Evolutionary conservation across 2,888 invertebrate species (phyloP), one percentile per base, ranked within the genome.

Genomic region (Netelia virgata): DNA sequence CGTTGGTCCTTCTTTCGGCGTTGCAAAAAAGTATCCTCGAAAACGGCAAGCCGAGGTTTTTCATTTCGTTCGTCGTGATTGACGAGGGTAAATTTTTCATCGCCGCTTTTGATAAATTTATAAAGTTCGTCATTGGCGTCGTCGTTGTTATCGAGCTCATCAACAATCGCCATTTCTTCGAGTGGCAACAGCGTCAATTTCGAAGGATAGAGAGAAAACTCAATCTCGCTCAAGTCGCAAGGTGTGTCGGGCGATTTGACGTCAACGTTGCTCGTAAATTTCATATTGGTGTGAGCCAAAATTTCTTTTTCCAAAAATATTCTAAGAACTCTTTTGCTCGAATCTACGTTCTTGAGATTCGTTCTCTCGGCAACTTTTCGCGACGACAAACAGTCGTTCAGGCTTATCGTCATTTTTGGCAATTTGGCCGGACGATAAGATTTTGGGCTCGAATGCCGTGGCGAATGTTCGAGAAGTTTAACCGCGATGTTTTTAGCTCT

Each of bases 251-350:
- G 86, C 5, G 89, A 88, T 55, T 86, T 82, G 5, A 43, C 47
- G 14, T 87, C 84, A 5, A 36, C 61, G n/a, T 47, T 47, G 23
- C 83, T 83, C 6, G 68, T 77, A 73, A 90, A 87, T 64, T 85
- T 87, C 55, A 80, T 68, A 63, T 84, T 78, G 1, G 88, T 83
- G 72, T 86, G 84, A 1, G 83, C 84, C 3, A 90, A 64, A 55
- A 90, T 88, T 86, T 91, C 88, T 20, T 85, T 87, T 55, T 90
- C 90, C 23, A 90, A 82, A 82, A 90, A 90, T 72, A 86, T 80
- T 63, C 86, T 83, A 20, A 90, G 86, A 0, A 81, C 77, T 70
- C 66, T 84, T 78, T 90, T 89, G 73, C 90, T 88, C 73, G 87
- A 68, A 18, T 88, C 86, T 6, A 87, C 78, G 23, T 90, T 86